Evolutionary conservation across 2,113 vertebrate genomes (phyloP), one percentile per base, ranked within the genome.

Genomic region (Girardinichthys multiradiatus): DNA sequence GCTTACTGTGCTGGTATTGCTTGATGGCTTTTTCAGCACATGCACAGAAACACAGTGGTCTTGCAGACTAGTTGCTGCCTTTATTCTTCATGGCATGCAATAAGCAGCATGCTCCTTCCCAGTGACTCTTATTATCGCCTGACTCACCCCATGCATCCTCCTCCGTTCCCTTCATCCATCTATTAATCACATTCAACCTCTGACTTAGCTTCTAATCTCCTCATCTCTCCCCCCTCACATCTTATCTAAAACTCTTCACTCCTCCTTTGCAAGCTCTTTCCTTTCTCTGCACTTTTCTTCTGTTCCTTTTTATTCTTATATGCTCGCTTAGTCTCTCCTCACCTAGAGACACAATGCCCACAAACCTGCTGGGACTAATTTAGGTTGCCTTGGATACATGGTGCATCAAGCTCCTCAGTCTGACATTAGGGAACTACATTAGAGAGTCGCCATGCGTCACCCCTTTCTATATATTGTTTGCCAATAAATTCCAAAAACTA

Each of bases 71-170:
- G 79, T 84, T 69, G 76, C 83, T 51, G 74, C 72, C 64, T 87
- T 83, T 81, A 87, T 89, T 88, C 79, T 83, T 71, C 51, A 8
- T 88, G 89, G 81, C 79, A 81, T 87, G 79, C 82, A 90, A 90
- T 88, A 88, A 90, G 83, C 86, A 78, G 77, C 77, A 80, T 80
- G 76, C 84, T 86, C 68, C 64, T 75, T 87, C 72, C 72, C 76
- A 82, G 72, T 82, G 63, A 70, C 80, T 82, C 65, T 79, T 59
- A 24, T 54, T 80, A 77, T 82, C 70, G 74, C 75, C 73, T 78
- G 80, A 88, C 81, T 89, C 84, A 81, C 68, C 74, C 73, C 48
- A 57, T 78, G 72, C 57, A 70, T 61, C 77, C 62, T 48, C 14
- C 37, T 51, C 7, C 29, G 15, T 4, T 45, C 15, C 26, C 14